Evolutionary conservation across 1,140 invertebrate species (phyloP).

Genomic region (Cecropterus lyciades): DNA sequence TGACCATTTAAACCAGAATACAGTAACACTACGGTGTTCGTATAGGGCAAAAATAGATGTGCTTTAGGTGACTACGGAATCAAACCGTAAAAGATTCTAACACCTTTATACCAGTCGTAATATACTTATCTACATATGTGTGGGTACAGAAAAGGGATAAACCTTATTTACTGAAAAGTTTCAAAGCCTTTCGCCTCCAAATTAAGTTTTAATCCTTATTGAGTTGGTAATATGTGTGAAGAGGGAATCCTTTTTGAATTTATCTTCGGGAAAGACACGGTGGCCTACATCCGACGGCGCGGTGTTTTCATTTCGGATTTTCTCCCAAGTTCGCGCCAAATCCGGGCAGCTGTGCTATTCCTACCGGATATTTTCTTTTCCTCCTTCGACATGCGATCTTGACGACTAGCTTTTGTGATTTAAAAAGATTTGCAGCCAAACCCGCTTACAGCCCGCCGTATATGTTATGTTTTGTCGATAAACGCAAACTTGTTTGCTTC

Average conservation of each 20-base stretch:
- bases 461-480: constrained; percentile 59
- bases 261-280: constrained; percentile 65
- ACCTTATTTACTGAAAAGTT: constrained; percentile 62
- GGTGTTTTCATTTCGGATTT: constrained; percentile 82
- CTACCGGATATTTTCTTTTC: constrained; percentile 80
- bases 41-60: too few relatives aligned
- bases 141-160: too few relatives aligned
- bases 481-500: constrained; percentile 43
- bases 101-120: not conserved
- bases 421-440: constrained; percentile 80
- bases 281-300: constrained; percentile 68
- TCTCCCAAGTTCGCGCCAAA: constrained; percentile 72
- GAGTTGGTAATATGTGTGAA: constrained; percentile 71
- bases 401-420: constrained; percentile 81
- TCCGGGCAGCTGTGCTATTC: constrained; percentile 71
- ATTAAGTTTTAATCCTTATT: constrained; percentile 80
- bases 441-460: constrained; percentile 66
- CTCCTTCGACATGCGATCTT: constrained; percentile 75
- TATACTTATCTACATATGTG: too few relatives aligned
- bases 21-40: too few relatives aligned
- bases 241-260: constrained; percentile 75
- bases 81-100: too few relatives aligned
- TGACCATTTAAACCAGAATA: too few relatives aligned
- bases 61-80: too few relatives aligned
- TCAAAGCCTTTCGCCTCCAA: constrained; percentile 62